A percentile compares a stretch with the other conserved stretches of the same genome.
phyloP scores from a whole-genome alignment of 2,797 vertebrate genomes.

The Nasua narica region DNA sequence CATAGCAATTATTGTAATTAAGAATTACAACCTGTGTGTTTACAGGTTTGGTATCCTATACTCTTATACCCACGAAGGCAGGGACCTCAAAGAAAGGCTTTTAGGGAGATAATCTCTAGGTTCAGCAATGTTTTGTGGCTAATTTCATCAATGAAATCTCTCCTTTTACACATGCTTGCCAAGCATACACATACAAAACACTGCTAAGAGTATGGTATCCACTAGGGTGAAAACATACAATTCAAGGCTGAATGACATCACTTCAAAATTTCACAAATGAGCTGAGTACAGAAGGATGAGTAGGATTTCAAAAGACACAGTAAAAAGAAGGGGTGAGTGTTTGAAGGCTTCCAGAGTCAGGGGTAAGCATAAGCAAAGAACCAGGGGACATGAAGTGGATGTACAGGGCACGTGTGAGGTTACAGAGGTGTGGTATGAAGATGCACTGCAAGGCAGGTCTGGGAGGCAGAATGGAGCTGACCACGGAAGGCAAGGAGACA shows the following conservation, averaged over 20 bases:
- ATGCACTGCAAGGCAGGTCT: background rate
- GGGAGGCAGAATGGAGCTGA: background rate
- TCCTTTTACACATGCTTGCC: background rate
- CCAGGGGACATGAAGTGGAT: background rate
- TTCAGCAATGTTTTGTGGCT: background rate
- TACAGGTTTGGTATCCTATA: background rate
- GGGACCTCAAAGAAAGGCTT: background rate
- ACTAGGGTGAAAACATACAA: background rate
- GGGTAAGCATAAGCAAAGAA: background rate
- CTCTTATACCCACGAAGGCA: background rate
- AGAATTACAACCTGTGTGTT: background rate
- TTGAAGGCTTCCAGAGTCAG: background rate
- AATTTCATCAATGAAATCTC: background rate
- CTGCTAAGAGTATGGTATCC: background rate
- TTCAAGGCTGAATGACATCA: background rate
- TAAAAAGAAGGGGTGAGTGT: background rate
- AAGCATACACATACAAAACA: conserved; percentile 13
- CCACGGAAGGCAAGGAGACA: background rate
- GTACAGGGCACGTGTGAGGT: background rate
- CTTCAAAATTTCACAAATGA: background rate
- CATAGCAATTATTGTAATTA: background rate
- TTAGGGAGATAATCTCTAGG: background rate
- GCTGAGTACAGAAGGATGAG: background rate
- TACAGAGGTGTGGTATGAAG: background rate
- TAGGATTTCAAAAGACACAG: background rate